These are phyloP conservation scores for Caenorhabditis becei DNA, from an alignment of 2,888 invertebrate genomes.

Conservation along the genomic window DNA sequence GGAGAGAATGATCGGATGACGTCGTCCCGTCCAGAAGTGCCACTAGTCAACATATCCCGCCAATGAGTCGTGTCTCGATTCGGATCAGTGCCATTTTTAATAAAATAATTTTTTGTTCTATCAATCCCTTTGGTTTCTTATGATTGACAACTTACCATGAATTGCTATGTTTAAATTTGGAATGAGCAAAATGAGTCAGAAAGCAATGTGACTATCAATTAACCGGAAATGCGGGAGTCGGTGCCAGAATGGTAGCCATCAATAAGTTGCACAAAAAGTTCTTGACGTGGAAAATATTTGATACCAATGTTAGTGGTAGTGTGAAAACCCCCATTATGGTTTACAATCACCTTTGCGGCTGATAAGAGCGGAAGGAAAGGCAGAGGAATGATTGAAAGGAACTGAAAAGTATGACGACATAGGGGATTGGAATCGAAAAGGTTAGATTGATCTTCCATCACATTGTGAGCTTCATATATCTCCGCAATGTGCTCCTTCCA, in stretches of 20 bases:
- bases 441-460: no score
- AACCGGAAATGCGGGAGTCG: neutral
- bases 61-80: no score
- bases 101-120: conserved; percentile 23
- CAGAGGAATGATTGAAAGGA: neutral
- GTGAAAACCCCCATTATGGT: conserved; percentile 4
- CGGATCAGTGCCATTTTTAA: conserved; percentile 49
- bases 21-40: conserved; percentile 2
- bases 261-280: no score
- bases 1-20: conserved; percentile 67
- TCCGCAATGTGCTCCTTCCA: no score
- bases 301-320: neutral
- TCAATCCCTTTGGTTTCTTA: neutral
- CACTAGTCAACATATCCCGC: neutral
- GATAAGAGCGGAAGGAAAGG: conserved; percentile 32
- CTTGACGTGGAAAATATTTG: no score
- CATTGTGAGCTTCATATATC: no score
- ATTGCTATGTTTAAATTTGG: conserved; percentile 25
- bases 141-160: conserved; percentile 24
- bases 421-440: neutral
- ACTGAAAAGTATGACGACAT: neutral
- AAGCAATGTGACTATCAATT: neutral
- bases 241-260: no score
- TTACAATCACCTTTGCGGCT: neutral
- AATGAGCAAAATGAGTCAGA: conserved; percentile 10